Evolutionary conservation across 2,888 invertebrate species (phyloP).

Genomic region (Macaria notata): DNA sequence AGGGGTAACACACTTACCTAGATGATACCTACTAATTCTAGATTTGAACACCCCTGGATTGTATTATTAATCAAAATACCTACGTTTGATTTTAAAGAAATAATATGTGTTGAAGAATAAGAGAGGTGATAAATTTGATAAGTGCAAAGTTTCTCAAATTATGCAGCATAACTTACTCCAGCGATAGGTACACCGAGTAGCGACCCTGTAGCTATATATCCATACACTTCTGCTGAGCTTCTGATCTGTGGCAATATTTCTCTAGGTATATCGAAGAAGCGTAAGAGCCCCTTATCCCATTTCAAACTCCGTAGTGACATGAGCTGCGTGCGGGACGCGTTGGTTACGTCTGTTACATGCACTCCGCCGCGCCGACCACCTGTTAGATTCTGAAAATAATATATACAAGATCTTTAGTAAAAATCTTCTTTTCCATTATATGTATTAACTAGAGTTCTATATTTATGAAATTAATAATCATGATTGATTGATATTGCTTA

Average conservation of each 20-base stretch:
- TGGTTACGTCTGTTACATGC: conserved; percentile 97
- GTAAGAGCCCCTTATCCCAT: conserved; percentile 94
- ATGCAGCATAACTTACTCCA: conserved; percentile 84
- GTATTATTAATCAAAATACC: too few relatives aligned
- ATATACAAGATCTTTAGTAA: too few relatives aligned
- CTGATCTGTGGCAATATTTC: conserved; percentile 93
- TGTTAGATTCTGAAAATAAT: conserved; percentile 78
- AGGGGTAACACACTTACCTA: too few relatives aligned
- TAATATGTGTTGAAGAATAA: not conserved
- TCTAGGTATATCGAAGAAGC: conserved; percentile 93
- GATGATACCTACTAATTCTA: too few relatives aligned
- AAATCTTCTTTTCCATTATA: too few relatives aligned
- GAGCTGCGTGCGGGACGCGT: conserved; percentile 97
- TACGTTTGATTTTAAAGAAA: too few relatives aligned
- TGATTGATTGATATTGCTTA: too few relatives aligned
- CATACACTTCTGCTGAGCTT: conserved; percentile 96
- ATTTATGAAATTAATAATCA: too few relatives aligned
- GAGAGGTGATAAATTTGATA: not conserved
- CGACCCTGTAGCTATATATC: conserved; percentile 87
- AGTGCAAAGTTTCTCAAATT: too few relatives aligned
- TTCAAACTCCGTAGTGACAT: conserved; percentile 95
- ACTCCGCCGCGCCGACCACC: conserved; percentile 80
- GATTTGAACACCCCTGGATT: too few relatives aligned
- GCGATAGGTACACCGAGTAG: conserved; percentile 92
- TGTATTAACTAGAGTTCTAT: too few relatives aligned